These are phyloP conservation scores for Streptopelia turtur DNA, from an alignment of 2,797 vertebrate genomes.

Conservation along the genomic window DNA sequence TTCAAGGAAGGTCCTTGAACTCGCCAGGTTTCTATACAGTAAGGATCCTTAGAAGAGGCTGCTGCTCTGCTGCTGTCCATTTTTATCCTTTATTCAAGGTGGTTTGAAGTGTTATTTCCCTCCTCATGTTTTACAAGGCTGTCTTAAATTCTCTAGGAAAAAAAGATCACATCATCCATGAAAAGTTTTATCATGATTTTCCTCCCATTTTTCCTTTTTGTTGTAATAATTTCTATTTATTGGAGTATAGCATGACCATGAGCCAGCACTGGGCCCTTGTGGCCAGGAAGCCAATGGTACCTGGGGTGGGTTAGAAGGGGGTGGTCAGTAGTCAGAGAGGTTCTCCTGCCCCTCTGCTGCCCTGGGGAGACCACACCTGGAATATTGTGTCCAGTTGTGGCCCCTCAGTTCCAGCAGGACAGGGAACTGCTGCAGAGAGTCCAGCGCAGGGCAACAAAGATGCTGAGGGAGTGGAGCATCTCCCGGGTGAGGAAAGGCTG, in stretches of 20 bases:
- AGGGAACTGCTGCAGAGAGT: too few relatives aligned
- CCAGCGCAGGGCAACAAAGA: too few relatives aligned
- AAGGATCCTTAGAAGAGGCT: neutral
- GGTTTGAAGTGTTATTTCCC: neutral
- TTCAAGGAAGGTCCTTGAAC: conserved; percentile 17
- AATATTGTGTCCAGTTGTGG: too few relatives aligned
- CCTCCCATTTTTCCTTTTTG: neutral
- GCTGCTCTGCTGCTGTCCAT: neutral
- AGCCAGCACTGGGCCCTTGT: too few relatives aligned
- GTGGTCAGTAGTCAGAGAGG: too few relatives aligned
- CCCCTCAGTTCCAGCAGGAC: too few relatives aligned
- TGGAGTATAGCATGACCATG: neutral
- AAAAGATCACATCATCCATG: neutral
- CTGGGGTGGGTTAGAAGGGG: too few relatives aligned
- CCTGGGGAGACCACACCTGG: too few relatives aligned
- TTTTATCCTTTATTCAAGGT: neutral
- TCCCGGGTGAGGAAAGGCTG: too few relatives aligned
- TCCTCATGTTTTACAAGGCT: neutral
- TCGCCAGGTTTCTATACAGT: neutral
- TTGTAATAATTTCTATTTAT: neutral
- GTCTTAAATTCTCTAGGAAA: neutral
- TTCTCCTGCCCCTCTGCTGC: too few relatives aligned
- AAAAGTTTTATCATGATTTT: neutral
- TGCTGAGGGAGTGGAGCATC: too few relatives aligned
- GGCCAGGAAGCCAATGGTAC: too few relatives aligned